Evolutionary conservation across 1,140 invertebrate genomes (phyloP).

Genomic region (Asbolus verrucosus): DNA sequence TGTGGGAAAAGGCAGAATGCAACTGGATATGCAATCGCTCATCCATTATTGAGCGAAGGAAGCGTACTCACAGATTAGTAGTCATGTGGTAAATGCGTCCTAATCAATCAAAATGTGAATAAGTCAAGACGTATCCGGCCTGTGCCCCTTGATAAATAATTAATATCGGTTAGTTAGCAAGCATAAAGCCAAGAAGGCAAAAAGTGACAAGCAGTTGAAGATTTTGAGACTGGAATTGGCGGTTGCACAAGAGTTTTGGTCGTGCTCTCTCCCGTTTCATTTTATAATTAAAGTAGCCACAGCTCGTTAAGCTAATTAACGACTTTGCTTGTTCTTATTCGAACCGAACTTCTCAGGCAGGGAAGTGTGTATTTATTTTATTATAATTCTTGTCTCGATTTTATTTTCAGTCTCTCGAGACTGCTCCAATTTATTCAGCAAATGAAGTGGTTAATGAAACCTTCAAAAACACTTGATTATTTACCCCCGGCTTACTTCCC

Average conservation of each 20-base stretch:
- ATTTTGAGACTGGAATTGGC: conserved; percentile 5
- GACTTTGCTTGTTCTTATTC: conserved; percentile 49
- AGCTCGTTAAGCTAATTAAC: conserved; percentile 56
- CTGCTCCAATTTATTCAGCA: conserved; percentile 54
- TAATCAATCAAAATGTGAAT: conserved; percentile 41
- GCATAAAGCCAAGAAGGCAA: conserved; percentile 3
- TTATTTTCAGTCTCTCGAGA: conserved; percentile 46
- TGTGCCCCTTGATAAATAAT: conserved; percentile 36
- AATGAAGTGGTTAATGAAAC: conserved; percentile 56
- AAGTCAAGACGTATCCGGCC: conserved; percentile 14
- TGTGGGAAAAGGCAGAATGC: conserved; percentile 30
- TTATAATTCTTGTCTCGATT: conserved; percentile 44
- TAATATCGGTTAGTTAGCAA: conserved; percentile 15
- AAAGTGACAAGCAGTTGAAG: not conserved
- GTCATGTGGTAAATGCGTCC: conserved; percentile 14
- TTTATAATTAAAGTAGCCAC: conserved; percentile 52
- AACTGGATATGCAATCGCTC: conserved; percentile 23
- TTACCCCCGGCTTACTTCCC: conserved; percentile 29
- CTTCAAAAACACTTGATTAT: conserved; percentile 47
- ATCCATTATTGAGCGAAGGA: conserved; percentile 20
- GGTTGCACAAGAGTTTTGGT: conserved; percentile 10
- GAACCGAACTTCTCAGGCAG: conserved; percentile 45
- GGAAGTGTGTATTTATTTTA: conserved; percentile 51
- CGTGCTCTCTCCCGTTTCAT: conserved; percentile 14
- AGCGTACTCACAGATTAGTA: conserved; percentile 26